Percentiles rank a stretch among this genome's conserved stretches.
Evolutionary conservation across 1,140 invertebrate genomes (phyloP).

Genomic region (Drosophila oshimai): DNA sequence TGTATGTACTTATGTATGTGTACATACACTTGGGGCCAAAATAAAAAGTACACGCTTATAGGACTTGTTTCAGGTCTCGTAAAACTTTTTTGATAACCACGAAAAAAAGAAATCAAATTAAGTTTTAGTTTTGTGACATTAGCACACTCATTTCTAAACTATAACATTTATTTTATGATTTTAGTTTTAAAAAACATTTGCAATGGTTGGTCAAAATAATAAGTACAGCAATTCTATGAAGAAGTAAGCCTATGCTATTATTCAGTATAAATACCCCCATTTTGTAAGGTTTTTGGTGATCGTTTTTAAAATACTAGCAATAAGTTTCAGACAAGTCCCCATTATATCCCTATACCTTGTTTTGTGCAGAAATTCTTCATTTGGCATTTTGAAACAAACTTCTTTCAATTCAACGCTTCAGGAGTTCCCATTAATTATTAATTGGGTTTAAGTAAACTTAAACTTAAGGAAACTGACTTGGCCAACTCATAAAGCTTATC

Average conservation of each 20-base stretch:
- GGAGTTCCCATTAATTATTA: not conserved
- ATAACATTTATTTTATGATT: too few relatives aligned
- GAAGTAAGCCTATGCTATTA: too few relatives aligned
- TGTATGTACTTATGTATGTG: not conserved
- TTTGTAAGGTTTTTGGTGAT: slow-evolving; percentile 3
- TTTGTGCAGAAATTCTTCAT: too few relatives aligned
- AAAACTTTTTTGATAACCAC: not conserved
- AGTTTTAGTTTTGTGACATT: not conserved
- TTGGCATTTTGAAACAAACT: not conserved
- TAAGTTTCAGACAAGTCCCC: not conserved
- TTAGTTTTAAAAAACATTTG: too few relatives aligned
- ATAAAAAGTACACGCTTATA: not conserved
- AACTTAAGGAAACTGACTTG: not conserved
- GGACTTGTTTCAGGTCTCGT: not conserved
- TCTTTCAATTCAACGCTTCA: not conserved
- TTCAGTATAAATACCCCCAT: not conserved
- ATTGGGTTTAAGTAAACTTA: not conserved
- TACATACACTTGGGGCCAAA: not conserved
- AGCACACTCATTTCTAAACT: too few relatives aligned
- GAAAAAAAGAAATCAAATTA: not conserved
- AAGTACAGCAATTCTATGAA: too few relatives aligned
- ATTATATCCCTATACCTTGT: too few relatives aligned
- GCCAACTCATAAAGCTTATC: not conserved
- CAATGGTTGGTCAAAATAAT: too few relatives aligned
- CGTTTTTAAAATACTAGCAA: not conserved